Conservation (phyloP, 2,113 vertebrate genomes). For the Pimephales promelas region DNA sequence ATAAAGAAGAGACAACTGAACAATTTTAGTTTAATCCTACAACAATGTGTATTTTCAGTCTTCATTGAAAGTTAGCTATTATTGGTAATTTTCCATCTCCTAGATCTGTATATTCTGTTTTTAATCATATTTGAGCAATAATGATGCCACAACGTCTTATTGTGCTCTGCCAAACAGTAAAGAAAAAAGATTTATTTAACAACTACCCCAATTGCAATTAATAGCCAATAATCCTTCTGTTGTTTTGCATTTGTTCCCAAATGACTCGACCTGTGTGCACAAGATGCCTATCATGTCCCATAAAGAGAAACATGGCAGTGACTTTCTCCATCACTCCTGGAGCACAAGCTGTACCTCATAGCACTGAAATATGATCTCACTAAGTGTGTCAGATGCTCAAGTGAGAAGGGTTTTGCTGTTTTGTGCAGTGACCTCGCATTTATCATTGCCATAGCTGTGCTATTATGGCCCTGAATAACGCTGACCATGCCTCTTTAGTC, state of each 20-base stretch:
- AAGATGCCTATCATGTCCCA: neutral
- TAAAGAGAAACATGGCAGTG: conserved; percentile 14
- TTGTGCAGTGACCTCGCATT: conserved; percentile 71
- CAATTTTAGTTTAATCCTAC: no score
- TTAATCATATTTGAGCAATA: neutral
- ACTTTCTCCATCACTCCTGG: conserved; percentile 21
- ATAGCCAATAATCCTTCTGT: neutral
- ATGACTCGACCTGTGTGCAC: neutral
- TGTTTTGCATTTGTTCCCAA: neutral
- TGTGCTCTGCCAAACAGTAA: neutral
- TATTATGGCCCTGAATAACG: conserved; percentile 72
- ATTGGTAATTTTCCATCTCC: neutral
- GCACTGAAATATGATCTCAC: conserved; percentile 48
- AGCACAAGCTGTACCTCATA: neutral
- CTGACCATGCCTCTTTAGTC: conserved; percentile 75
- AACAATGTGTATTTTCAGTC: no score
- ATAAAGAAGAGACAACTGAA: neutral
- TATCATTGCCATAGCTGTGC: conserved; percentile 75
- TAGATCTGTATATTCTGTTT: neutral
- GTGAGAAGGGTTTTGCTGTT: conserved; percentile 66
- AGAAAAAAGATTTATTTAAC: conserved; percentile 3
- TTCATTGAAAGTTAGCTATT: neutral
- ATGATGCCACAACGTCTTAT: neutral
- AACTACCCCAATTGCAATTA: conserved; percentile 21
- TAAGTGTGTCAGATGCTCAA: conserved; percentile 36